Evolutionary conservation across 2,888 invertebrate genomes (phyloP).

Genomic region (Oxystoma pomonae): DNA sequence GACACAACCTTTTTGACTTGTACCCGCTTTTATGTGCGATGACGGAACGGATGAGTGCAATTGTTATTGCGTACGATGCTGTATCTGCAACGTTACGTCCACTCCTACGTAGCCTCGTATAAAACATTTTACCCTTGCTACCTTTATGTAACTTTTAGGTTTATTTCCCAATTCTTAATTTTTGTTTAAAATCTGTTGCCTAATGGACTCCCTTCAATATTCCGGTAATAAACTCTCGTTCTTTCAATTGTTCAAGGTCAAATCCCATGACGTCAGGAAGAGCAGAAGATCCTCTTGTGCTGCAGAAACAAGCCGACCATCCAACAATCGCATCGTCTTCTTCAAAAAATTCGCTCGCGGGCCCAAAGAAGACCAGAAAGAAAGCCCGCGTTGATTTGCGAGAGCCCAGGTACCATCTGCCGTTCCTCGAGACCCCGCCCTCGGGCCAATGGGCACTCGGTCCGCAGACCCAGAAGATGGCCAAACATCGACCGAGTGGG

Average conservation of each 20-base stretch:
- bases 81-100: too few relatives aligned
- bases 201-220: too few relatives aligned
- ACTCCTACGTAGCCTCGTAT: too few relatives aligned
- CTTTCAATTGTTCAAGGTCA: background rate
- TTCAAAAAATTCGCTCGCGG: background rate
- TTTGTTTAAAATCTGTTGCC: too few relatives aligned
- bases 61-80: too few relatives aligned
- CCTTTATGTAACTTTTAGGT: too few relatives aligned
- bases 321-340: background rate
- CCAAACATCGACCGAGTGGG: conserved; percentile 43
- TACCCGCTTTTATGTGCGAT: too few relatives aligned
- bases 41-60: too few relatives aligned
- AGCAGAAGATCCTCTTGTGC: background rate
- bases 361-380: background rate
- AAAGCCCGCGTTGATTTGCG: conserved; percentile 40
- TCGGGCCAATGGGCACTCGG: conserved; percentile 44
- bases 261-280: background rate
- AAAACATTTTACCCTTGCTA: too few relatives aligned
- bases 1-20: too few relatives aligned
- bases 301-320: background rate
- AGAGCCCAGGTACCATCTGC: conserved; percentile 42
- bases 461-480: conserved; percentile 42
- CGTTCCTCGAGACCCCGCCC: conserved; percentile 44
- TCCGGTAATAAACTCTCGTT: too few relatives aligned
- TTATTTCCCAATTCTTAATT: too few relatives aligned